These are phyloP conservation scores for Agonum fuliginosum DNA, from an alignment of 2,888 invertebrate species.

Conservation along the genomic window DNA sequence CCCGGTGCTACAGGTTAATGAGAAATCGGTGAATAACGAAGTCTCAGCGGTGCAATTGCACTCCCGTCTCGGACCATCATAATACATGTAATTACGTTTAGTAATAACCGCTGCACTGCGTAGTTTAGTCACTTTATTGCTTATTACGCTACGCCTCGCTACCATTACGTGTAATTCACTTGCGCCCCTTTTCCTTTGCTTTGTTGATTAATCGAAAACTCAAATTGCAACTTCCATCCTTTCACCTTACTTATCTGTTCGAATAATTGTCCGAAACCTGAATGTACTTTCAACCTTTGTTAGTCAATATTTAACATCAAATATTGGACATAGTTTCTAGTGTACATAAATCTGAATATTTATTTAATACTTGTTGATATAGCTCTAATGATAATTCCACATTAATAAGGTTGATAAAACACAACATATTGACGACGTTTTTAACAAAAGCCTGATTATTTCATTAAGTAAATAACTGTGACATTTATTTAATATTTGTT, in stretches of 20 bases:
- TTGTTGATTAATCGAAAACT: conserved; percentile 28
- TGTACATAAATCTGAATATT: background rate
- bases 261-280: background rate
- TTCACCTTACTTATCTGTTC: background rate
- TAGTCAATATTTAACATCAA: background rate
- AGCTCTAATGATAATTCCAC: background rate
- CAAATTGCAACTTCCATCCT: no score
- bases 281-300: background rate
- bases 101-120: conserved; percentile 26
- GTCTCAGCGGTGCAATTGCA: conserved; percentile 12
- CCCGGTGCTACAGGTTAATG: background rate
- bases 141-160: conserved; percentile 23
- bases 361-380: no score
- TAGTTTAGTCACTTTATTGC: conserved; percentile 36
- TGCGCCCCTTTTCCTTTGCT: background rate
- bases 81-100: conserved; percentile 39
- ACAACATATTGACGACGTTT: background rate
- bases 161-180: conserved; percentile 7
- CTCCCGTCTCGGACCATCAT: conserved; percentile 26
- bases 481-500: background rate
- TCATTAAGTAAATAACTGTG: background rate
- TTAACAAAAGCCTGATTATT: background rate
- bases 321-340: background rate
- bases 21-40: conserved; percentile 29
- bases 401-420: background rate